These are phyloP conservation scores for Liparis tanakae DNA, from an alignment of 2,797 vertebrate species.

Conservation along the genomic window DNA sequence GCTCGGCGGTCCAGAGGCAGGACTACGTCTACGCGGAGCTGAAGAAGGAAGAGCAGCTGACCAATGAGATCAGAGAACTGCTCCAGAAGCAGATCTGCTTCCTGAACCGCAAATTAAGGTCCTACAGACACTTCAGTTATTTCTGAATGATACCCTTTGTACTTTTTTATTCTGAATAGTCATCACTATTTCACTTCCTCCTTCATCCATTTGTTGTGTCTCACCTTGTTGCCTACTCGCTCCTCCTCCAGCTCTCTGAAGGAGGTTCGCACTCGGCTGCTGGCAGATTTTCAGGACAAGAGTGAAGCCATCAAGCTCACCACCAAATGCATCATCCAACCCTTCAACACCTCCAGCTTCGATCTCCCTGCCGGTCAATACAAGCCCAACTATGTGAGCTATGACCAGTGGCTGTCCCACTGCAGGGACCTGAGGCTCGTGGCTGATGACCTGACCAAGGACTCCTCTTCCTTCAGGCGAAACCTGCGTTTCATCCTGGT, in stretches of 20 bases:
- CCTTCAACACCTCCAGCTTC: not conserved
- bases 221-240: not conserved
- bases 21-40: slow-evolving; percentile 14
- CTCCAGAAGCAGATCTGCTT: slow-evolving; percentile 35
- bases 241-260: slow-evolving; percentile 36
- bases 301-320: slow-evolving; percentile 40
- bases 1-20: not conserved
- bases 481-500: slow-evolving; percentile 32
- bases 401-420: slow-evolving; percentile 40
- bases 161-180: not conserved
- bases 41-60: slow-evolving; percentile 35
- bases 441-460: slow-evolving; percentile 25
- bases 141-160: not conserved
- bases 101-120: slow-evolving; percentile 38
- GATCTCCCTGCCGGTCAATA: not conserved
- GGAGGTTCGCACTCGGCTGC: slow-evolving; percentile 21
- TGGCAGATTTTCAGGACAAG: slow-evolving; percentile 40
- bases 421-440: slow-evolving; percentile 24
- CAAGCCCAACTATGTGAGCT: slow-evolving; percentile 30
- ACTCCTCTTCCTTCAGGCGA: slow-evolving; percentile 21
- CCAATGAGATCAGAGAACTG: slow-evolving; percentile 16
- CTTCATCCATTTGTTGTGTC: not conserved
- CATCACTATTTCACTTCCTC: too few species aligned
- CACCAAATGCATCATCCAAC: slow-evolving; percentile 33
- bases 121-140: not conserved